Percentiles rank a stretch among this genome's conserved stretches.
These are phyloP conservation scores for Cheilosia vernalis DNA, from an alignment of 2,888 invertebrate species.

Conservation along the genomic window DNA sequence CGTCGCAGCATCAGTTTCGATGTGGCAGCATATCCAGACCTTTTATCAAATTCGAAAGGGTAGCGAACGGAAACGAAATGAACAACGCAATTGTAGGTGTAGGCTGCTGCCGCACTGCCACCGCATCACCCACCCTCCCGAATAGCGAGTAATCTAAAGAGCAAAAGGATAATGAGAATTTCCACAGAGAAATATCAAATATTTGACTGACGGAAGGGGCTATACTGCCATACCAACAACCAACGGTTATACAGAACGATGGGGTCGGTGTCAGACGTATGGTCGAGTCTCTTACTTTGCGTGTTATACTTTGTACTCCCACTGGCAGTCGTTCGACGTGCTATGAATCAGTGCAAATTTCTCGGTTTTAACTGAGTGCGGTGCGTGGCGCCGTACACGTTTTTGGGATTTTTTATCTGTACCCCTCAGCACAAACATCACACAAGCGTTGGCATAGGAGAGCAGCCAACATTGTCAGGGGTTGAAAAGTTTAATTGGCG, in stretches of 20 bases:
- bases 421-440: constrained; percentile 18
- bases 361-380: constrained; percentile 63
- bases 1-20: constrained; percentile 1
- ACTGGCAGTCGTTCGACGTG: constrained; percentile 36
- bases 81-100: constrained; percentile 55
- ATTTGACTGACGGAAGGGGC: constrained; percentile 48
- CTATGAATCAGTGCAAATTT: constrained; percentile 73
- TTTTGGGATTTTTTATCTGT: constrained; percentile 77
- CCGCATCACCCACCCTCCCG: constrained; percentile 24
- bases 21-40: not conserved
- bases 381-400: constrained; percentile 81
- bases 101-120: constrained; percentile 24
- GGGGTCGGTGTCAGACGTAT: constrained; percentile 20
- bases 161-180: constrained; percentile 63
- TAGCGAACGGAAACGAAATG: constrained; percentile 57
- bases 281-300: constrained; percentile 42
- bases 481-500: constrained; percentile 70
- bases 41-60: constrained; percentile 31
- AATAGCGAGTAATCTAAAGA: constrained; percentile 19
- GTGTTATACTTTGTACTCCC: constrained; percentile 45
- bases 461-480: constrained; percentile 54
- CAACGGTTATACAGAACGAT: not conserved
- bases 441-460: constrained; percentile 3
- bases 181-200: constrained; percentile 60
- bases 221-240: not conserved